Percentiles rank a stretch among this genome's conserved stretches.
Evolutionary conservation across 2,113 vertebrate genomes (phyloP).

Genomic region (Vulpes ferrilata): DNA sequence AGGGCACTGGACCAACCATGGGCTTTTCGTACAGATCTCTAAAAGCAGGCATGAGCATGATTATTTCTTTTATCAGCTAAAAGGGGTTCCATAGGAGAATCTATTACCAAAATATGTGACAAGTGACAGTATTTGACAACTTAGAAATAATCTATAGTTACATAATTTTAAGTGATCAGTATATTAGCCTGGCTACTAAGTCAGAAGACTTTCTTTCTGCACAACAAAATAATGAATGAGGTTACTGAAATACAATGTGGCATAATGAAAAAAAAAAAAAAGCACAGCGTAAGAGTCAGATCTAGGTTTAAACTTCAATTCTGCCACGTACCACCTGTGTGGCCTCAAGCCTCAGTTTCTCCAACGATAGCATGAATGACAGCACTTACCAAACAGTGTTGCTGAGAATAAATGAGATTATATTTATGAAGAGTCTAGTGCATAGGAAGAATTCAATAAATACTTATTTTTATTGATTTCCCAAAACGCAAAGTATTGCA

Average conservation of each 20-base stretch:
- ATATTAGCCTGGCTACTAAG: background rate
- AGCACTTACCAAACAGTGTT: background rate
- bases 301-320: background rate
- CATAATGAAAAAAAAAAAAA: background rate
- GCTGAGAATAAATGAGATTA: background rate
- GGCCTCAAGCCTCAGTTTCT: background rate
- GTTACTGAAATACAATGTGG: background rate
- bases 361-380: background rate
- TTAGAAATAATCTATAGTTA: conserved; percentile 16
- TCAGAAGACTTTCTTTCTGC: background rate
- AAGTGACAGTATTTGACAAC: background rate
- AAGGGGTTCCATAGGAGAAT: background rate
- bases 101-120: background rate
- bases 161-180: background rate
- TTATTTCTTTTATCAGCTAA: conserved; percentile 15
- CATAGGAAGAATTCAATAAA: background rate
- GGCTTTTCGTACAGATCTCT: conserved; percentile 33
- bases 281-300: background rate
- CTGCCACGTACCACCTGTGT: background rate
- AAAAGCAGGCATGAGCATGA: background rate
- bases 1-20: background rate
- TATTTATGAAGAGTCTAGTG: background rate
- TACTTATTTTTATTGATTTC: background rate
- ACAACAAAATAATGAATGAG: background rate
- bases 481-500: background rate